Conservation (phyloP, 1,140 invertebrate genomes). For the Bilobella aurantiaca region DNA sequence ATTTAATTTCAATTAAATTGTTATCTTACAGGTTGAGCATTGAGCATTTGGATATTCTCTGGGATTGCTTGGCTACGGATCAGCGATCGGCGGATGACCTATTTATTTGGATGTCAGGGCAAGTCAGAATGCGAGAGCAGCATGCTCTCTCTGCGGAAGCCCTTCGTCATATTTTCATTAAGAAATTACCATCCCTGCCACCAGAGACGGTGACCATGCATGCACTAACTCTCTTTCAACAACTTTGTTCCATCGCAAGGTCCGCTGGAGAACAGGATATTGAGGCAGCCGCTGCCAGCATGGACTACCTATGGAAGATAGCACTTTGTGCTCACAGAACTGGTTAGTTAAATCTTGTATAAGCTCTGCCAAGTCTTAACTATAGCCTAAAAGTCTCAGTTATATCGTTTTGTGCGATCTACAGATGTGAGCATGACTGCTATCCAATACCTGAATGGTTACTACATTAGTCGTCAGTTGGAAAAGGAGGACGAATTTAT, state of each 20-base stretch:
- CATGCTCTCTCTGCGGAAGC: slow-evolving; percentile 78
- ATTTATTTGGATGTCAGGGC: slow-evolving; percentile 68
- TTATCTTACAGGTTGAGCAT: slow-evolving; percentile 56
- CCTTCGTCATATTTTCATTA: slow-evolving; percentile 72
- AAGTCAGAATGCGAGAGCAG: slow-evolving; percentile 53
- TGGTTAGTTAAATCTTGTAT: slow-evolving; percentile 42
- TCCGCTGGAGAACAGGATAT: slow-evolving; percentile 46
- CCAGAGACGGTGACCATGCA: slow-evolving; percentile 85
- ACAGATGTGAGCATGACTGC: slow-evolving; percentile 82
- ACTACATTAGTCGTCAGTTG: slow-evolving; percentile 80
- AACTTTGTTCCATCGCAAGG: slow-evolving; percentile 71
- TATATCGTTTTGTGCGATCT: slow-evolving; percentile 24
- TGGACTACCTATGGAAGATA: slow-evolving; percentile 89
- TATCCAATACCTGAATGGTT: slow-evolving; percentile 83
- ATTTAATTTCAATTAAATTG: slow-evolving; percentile 26
- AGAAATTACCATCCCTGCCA: slow-evolving; percentile 74
- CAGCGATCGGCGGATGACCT: slow-evolving; percentile 75
- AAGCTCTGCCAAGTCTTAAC: no score
- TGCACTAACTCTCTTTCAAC: slow-evolving; percentile 77
- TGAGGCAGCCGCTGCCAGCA: slow-evolving; percentile 53
- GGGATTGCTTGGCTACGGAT: slow-evolving; percentile 78
- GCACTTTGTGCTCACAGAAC: slow-evolving; percentile 76
- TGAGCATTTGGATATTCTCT: slow-evolving; percentile 79
- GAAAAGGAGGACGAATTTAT: slow-evolving; percentile 87
- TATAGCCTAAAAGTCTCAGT: no score